Conservation (phyloP, 1,140 invertebrate genomes). For the Brachionus asplanchnoidis region DNA sequence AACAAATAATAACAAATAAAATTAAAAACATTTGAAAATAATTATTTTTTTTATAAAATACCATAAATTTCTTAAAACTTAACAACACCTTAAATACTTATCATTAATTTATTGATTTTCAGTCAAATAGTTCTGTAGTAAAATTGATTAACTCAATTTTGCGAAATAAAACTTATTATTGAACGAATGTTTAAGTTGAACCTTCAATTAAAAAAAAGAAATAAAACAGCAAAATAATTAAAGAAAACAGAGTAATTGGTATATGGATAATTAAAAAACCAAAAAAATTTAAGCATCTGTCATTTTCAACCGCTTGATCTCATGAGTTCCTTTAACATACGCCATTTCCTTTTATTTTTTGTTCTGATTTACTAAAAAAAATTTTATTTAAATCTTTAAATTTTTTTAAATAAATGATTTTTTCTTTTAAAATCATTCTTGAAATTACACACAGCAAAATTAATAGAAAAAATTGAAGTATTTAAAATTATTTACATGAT, state of each 20-base stretch:
- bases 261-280: background rate
- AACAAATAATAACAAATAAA: background rate
- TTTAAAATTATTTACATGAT: too few species aligned
- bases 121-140: background rate
- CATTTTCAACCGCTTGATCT: background rate
- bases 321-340: background rate
- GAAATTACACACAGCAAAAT: too few species aligned
- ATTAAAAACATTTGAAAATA: background rate
- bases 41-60: too few species aligned
- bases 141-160: background rate
- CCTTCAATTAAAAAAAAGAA: background rate
- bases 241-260: background rate
- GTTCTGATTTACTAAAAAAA: background rate
- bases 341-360: background rate
- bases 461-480: too few species aligned
- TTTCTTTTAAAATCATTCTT: too few species aligned
- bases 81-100: background rate
- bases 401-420: too few species aligned
- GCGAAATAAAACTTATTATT: background rate
- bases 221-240: background rate
- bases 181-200: background rate
- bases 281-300: background rate
- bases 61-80: background rate
- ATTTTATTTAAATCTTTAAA: too few species aligned
- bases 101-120: background rate